Base-by-base conservation (phyloP, 2,888 invertebrate species). In the Timema podura region DNA sequence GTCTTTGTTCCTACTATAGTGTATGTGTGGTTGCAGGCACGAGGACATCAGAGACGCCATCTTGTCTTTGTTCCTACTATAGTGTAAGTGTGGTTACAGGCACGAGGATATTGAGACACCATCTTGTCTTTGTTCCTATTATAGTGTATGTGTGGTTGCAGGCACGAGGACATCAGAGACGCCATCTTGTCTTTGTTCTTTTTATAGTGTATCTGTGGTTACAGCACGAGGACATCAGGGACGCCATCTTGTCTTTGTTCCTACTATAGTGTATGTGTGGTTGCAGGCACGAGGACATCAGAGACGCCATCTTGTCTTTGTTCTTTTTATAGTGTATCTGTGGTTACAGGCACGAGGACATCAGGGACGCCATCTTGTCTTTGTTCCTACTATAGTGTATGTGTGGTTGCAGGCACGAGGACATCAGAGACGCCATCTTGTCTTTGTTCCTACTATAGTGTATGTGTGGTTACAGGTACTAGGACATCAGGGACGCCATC, bases 281-380 rank as follows among this genome's bases (percentile, higher is more conserved):
- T n/a, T n/a, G n/a, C 30, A 30, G 3, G 30, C 30, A 30, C 1
- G 30, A 30, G 1, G 30, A 30, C 30, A 30, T 30, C 30, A 30
- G 30, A 3, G 30, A 30, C 30, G 30, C 30, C 30, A 30, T 30
- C 30, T 30, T 30, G 30, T 30, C 30, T 30, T 30, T 30, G 30
- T 30, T 30, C 30, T 9, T n/a, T 0, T 8, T 51, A 51, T 51
- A 51, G 51, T 51, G 13, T 51, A 8, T 51, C 5, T 15, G 11
- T 65, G 10, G 6, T 65, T 51, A 30, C 57, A 69, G 90, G 51
- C 85, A 88, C 80, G 87, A 88, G 81, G 89, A 90, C 76, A 90
- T 92, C 74, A 87, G 91, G 73, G 90, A 91, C 77, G 92, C 92
- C 0, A 88, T 95, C 79, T 80, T 93, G 73, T 91, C 92, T 30